Evolutionary conservation across 2,113 vertebrate genomes (phyloP).

Genomic region (Sinocyclocheilus anshuiensis): DNA sequence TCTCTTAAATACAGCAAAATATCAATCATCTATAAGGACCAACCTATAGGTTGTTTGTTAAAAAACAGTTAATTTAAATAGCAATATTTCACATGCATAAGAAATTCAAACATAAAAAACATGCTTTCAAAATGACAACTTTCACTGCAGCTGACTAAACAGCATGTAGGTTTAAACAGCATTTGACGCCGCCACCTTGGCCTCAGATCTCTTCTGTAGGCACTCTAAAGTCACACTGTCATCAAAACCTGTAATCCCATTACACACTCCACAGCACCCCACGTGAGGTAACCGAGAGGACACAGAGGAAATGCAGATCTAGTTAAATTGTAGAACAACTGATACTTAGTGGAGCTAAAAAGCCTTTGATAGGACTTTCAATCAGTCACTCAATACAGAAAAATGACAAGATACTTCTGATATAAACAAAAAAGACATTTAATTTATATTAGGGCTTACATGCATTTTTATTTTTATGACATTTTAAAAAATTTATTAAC

Average conservation of each 20-base stretch:
- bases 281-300: background rate
- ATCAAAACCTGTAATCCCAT: conserved; percentile 54
- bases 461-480: too few species aligned
- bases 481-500: too few species aligned
- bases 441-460: too few species aligned
- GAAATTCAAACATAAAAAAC: background rate
- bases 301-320: background rate
- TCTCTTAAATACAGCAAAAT: background rate
- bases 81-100: too few species aligned
- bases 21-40: background rate
- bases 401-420: background rate
- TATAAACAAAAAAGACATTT: background rate
- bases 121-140: background rate
- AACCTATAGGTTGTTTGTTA: too few species aligned
- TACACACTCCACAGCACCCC: conserved; percentile 41
- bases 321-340: background rate
- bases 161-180: background rate
- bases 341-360: background rate
- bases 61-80: too few species aligned
- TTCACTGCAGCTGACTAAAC: background rate
- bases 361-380: background rate
- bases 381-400: background rate
- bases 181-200: background rate
- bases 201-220: conserved; percentile 4
- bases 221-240: conserved; percentile 48